Evolutionary conservation across 1,140 invertebrate genomes (phyloP), one percentile per base, ranked within the genome.

Genomic region (Temnothorax nylanderi): DNA sequence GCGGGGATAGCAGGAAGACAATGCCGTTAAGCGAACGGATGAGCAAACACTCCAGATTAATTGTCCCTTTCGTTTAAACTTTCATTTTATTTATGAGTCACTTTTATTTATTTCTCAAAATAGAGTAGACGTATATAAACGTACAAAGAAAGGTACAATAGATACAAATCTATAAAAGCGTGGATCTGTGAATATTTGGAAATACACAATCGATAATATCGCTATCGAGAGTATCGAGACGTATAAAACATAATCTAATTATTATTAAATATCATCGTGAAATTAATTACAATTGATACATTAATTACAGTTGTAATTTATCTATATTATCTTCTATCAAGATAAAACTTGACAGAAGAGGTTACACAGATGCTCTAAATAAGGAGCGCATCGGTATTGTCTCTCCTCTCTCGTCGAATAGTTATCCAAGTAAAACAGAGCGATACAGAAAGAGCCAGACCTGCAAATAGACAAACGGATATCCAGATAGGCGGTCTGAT

Each of bases 401-500:
- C 67, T 60, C 54, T n/a, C 26, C 26, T 26, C 26, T 26, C 26
- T 47, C 13, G 67, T 26, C 41, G 67, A 74, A 58, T 47, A 47
- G 80, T 49, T n/a, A 60, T 26, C 37, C 18, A 18, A 47, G 69
- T 71, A 37, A 58, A 74, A 41, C 21, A 34, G 26, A 72, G 37
- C 34, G 21, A 44, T 56, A 81, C 65, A n/a, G 78, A 58, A 58
- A 37, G 41, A 60, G 41, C 18, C 21, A 41, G 69, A 34, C 11
- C 26, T 75, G 47, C 69, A 74, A 84, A 84, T 67, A 74, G 80
- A 84, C 80, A 60, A 60, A 74, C 80, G 69, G 32, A 75, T 62
- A 74, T 64, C 77, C n/a, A 56, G 77, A 80, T 80, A 74, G 80
- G 26, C 7, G 69, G 80, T 74, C 54, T 84, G 82, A 85, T 77